Evolutionary conservation across 2,888 invertebrate species (phyloP).

Genomic region (Diplazon laetatorius): DNA sequence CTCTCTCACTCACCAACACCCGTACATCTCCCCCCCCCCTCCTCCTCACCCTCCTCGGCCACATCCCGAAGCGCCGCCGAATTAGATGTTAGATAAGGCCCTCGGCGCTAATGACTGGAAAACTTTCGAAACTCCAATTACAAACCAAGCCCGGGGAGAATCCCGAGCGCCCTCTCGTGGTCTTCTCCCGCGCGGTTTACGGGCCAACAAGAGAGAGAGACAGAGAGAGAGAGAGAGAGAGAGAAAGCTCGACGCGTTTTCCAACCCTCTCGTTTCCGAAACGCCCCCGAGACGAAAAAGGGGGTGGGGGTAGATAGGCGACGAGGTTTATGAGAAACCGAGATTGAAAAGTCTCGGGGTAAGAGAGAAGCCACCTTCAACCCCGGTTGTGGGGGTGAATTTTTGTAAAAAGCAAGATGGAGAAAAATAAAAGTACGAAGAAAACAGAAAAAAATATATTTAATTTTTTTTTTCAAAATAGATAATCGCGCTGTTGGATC

Average conservation of each 20-base stretch:
- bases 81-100: constrained; percentile 78
- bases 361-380: constrained; percentile 28
- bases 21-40: constrained; percentile 29
- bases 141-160: constrained; percentile 65
- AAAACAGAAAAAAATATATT: too few relatives aligned
- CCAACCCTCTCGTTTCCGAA: constrained; percentile 8
- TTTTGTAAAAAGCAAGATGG: too few relatives aligned
- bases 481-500: constrained; percentile 42
- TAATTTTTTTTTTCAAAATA: too few relatives aligned
- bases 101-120: constrained; percentile 78
- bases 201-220: constrained; percentile 15
- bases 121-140: constrained; percentile 79
- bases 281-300: constrained; percentile 9
- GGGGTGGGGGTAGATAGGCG: constrained; percentile 26
- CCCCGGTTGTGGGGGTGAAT: constrained; percentile 51
- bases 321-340: constrained; percentile 58
- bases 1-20: constrained; percentile 18
- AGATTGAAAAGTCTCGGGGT: constrained; percentile 61
- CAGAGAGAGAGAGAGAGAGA: constrained; percentile 24
- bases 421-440: too few relatives aligned
- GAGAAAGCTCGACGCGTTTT: constrained; percentile 43
- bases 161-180: constrained; percentile 54
- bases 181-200: constrained; percentile 16
- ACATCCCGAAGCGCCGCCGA: constrained; percentile 66
- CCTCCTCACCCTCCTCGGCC: constrained; percentile 49